A percentile compares a stretch with the other conserved stretches of the same genome.
Conservation (phyloP, 1,140 invertebrate genomes). For the Bombyx mandarina region DNA sequence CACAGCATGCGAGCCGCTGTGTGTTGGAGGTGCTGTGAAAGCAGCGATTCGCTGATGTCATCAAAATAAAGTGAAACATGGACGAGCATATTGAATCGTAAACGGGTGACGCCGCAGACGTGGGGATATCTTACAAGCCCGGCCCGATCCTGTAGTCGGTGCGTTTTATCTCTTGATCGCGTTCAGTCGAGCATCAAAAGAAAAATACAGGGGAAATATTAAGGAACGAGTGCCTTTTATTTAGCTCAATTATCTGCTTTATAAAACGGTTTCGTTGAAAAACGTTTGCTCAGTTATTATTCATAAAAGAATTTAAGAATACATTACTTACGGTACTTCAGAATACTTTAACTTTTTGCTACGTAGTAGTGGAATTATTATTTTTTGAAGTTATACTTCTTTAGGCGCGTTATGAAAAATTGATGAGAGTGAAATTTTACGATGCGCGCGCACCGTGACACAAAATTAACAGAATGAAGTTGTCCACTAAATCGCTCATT, state of each 20-base stretch:
- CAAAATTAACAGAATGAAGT: no score
- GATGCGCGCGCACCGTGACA: no score
- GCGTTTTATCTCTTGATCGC: slow-evolving; percentile 64
- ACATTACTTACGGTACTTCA: slow-evolving; percentile 8
- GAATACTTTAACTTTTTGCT: no score
- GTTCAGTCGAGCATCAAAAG: slow-evolving; percentile 61
- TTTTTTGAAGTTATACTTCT: no score
- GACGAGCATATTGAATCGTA: slow-evolving; percentile 34
- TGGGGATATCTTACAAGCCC: slow-evolving; percentile 42
- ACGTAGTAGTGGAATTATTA: no score
- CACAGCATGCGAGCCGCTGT: slow-evolving; percentile 3
- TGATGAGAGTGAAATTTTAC: no score
- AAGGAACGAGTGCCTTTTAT: slow-evolving; percentile 40
- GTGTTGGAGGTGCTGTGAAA: background rate
- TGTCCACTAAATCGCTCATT: no score
- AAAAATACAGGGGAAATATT: slow-evolving; percentile 22
- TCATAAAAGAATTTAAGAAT: background rate
- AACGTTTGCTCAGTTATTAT: background rate
- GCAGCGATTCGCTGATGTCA: no score
- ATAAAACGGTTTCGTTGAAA: slow-evolving; percentile 21
- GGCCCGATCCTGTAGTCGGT: slow-evolving; percentile 29
- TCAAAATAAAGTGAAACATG: slow-evolving; percentile 11
- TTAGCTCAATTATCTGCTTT: slow-evolving; percentile 35
- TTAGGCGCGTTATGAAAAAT: no score
- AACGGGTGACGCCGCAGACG: slow-evolving; percentile 26